Base-by-base conservation (phyloP, 2,797 vertebrate genomes). In the Schizopygopsis pylzovi region DNA sequence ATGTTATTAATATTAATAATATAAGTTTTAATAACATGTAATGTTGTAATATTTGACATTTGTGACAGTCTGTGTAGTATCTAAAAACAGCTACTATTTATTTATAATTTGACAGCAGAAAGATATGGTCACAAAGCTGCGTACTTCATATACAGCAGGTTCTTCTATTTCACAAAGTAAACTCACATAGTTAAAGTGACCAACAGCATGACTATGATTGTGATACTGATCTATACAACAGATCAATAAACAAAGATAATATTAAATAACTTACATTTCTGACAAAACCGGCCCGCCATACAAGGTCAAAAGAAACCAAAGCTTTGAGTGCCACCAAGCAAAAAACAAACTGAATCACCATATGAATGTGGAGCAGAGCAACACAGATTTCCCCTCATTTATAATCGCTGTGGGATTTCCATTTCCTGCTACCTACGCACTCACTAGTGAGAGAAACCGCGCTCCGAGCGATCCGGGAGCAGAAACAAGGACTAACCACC, bases 241-340 rank as follows among this genome's bases (percentile, higher is more conserved):
- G 16, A 41, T 70, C 1, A 39, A 70, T 70, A 7, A 56, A 77
- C 6, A 39, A 78, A 61, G 13, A 61, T 61, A 59, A 43, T 63
- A 61, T 63, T 6, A 15, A 45, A 15, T 63, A 63, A 79, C 77
- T 79, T 77, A 77, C 75, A 13, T 59, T 77, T 77, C 33, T 56
- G 52, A 56, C 52, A 56, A 77, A 77, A 77, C 13, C 56, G 20
- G 11, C 12, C 33, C 4, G 20, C 39, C 37, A 25, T 13, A 61
- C 8, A 1, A 61, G 41, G 39, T 43, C 6, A 79, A 61, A 56
- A 61, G 28, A 75, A 52, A 52, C 25, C 25, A 75, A 75, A 75
- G 75, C 18, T 39, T 12, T 52, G 45, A 10, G 25, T 75, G 45
- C 16, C 16, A 12, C 33, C 52, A 78, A 77, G 76, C 13, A 78